Conservation (phyloP, 2,113 vertebrate species). For the Machaerirhynchus nigripectus region DNA sequence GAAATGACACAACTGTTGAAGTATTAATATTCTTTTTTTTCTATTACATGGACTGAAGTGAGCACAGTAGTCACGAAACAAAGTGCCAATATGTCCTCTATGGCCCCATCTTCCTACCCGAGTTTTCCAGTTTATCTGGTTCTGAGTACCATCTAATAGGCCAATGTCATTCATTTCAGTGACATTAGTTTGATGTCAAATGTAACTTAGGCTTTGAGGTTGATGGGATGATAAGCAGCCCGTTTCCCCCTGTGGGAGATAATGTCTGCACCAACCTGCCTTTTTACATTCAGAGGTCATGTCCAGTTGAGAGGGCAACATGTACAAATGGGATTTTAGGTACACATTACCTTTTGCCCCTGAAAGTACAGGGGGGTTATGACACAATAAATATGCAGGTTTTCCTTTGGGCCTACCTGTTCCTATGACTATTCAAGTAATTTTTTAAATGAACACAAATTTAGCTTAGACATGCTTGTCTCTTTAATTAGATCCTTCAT, state of each 20-base stretch:
- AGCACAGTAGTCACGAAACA: neutral
- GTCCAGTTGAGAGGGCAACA: conserved; percentile 27
- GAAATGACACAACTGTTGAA: neutral
- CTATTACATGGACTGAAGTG: neutral
- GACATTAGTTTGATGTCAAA: conserved; percentile 32
- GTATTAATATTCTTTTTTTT: neutral
- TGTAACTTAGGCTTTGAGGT: conserved; percentile 32
- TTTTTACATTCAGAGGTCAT: conserved; percentile 53
- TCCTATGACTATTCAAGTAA: neutral
- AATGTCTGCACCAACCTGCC: neutral
- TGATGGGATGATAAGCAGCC: conserved; percentile 59
- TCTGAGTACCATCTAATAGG: neutral
- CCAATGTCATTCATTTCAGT: neutral
- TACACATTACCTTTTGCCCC: conserved; percentile 31
- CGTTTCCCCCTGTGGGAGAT: conserved; percentile 6
- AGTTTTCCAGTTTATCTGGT: neutral
- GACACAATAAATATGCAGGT: neutral
- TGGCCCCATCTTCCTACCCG: neutral
- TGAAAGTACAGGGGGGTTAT: neutral
- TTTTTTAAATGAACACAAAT: neutral
- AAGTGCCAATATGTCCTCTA: neutral
- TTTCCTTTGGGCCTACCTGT: neutral
- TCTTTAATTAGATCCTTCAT: neutral
- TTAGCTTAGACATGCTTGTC: neutral
- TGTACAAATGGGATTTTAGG: conserved; percentile 40